Percentiles rank a stretch among this genome's conserved stretches.
phyloP scores from a whole-genome alignment of 2,888 invertebrate genomes.

The Agrochola lychnidis region DNA sequence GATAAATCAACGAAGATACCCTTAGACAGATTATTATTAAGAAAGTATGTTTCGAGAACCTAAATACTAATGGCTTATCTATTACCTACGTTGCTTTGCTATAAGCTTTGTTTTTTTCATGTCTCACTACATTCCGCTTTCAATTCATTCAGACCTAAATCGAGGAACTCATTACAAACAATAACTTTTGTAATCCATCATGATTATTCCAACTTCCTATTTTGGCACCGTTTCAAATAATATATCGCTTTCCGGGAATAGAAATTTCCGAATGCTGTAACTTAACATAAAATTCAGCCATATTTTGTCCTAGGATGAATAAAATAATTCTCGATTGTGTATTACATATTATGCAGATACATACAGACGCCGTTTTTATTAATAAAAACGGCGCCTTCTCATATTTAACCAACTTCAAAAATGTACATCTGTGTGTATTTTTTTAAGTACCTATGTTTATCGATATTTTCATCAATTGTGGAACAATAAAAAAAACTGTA shows the following conservation, averaged over 20 bases:
- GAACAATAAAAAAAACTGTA: too few relatives aligned
- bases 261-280: constrained; percentile 8
- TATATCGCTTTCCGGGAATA: constrained; percentile 37
- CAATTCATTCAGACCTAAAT: constrained; percentile 27
- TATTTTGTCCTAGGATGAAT: neutral
- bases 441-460: neutral
- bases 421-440: neutral
- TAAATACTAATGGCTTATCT: constrained; percentile 9
- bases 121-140: neutral
- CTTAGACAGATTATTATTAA: neutral
- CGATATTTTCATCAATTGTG: neutral
- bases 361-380: too few relatives aligned
- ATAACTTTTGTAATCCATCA: constrained; percentile 57
- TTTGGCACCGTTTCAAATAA: constrained; percentile 62
- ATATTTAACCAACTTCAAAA: neutral
- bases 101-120: constrained; percentile 11
- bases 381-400: neutral
- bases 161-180: constrained; percentile 45
- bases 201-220: constrained; percentile 48
- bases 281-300: constrained; percentile 4
- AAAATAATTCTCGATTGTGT: neutral
- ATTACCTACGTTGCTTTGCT: neutral
- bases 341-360: too few relatives aligned
- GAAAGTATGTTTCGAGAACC: neutral
- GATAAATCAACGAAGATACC: neutral